phyloP scores from a whole-genome alignment of 2,888 invertebrate species.

The Drosophila aldrichi region DNA sequence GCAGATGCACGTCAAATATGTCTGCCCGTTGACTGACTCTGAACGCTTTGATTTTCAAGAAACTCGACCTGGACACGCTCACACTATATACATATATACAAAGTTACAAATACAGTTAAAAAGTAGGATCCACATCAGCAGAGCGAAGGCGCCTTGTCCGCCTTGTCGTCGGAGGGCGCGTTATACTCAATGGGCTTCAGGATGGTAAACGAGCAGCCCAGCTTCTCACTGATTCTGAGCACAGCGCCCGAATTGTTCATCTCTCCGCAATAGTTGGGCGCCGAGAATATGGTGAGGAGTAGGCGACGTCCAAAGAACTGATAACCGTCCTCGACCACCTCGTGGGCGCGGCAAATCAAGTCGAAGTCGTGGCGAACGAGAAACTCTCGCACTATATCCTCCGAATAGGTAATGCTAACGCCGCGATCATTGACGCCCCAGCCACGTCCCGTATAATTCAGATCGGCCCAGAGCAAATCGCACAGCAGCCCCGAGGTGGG shows the following conservation, averaged over 20 bases:
- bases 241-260: constrained; percentile 94
- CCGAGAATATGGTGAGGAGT: constrained; percentile 93
- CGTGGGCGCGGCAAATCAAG: constrained; percentile 98
- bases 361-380: constrained; percentile 96
- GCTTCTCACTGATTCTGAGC: constrained; percentile 94
- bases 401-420: constrained; percentile 98
- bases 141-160: background rate
- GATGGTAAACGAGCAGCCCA: constrained; percentile 36
- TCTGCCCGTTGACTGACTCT: constrained; percentile 91
- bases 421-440: constrained; percentile 99
- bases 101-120: constrained; percentile 1
- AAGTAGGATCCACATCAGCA: background rate
- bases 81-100: constrained; percentile 9
- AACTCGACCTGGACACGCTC: constrained; percentile 8
- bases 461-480: constrained; percentile 98
- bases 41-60: constrained; percentile 32
- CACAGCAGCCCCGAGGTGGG: constrained; percentile 97
- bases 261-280: constrained; percentile 89
- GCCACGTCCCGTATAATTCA: constrained; percentile 96
- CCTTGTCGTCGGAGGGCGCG: background rate
- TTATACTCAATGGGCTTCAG: constrained; percentile 11
- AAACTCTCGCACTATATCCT: constrained; percentile 88
- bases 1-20: constrained; percentile 26
- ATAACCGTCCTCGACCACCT: constrained; percentile 99
- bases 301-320: constrained; percentile 98